Conservation (phyloP, 1,140 invertebrate genomes). For the Heterodera schachtii region DNA sequence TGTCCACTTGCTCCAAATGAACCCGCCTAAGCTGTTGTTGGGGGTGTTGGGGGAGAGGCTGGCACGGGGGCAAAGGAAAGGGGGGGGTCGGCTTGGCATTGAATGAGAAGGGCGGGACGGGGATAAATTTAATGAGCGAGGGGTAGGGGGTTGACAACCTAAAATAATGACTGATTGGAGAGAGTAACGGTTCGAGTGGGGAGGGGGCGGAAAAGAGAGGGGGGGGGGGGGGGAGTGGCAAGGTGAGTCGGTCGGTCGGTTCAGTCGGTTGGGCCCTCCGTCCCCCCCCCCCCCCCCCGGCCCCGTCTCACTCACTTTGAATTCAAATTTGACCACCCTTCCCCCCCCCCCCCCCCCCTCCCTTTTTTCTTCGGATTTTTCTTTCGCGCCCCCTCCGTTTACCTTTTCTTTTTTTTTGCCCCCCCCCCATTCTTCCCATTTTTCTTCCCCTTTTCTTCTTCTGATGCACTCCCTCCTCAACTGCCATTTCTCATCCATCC, state of each 20-base stretch:
- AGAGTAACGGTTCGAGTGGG: too few relatives aligned
- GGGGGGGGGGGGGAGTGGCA: not conserved
- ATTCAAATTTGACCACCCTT: not conserved
- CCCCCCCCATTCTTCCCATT: not conserved
- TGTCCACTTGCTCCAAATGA: not conserved
- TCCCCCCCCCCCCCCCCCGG: not conserved
- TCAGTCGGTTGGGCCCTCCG: not conserved
- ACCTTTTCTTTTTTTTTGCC: not conserved
- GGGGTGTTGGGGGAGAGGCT: too few relatives aligned
- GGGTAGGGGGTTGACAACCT: too few relatives aligned
- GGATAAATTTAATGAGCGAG: not conserved
- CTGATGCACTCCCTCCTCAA: slow-evolving; percentile 6
- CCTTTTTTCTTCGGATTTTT: not conserved
- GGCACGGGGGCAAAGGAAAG: not conserved
- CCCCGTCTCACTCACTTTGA: not conserved
- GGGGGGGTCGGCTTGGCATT: not conserved
- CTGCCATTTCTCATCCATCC: slow-evolving; percentile 1
- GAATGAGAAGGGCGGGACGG: too few relatives aligned
- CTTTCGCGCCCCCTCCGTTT: not conserved
- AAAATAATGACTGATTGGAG: too few relatives aligned
- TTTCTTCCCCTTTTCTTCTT: not conserved
- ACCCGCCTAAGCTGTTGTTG: not conserved
- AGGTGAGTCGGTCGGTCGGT: not conserved
- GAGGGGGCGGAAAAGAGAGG: not conserved
- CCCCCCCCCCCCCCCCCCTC: not conserved